A percentile compares a stretch with the other conserved stretches of the same genome.
These are phyloP conservation scores for Drosophila sproati DNA, from an alignment of 1,140 invertebrate species.

Conservation along the genomic window DNA sequence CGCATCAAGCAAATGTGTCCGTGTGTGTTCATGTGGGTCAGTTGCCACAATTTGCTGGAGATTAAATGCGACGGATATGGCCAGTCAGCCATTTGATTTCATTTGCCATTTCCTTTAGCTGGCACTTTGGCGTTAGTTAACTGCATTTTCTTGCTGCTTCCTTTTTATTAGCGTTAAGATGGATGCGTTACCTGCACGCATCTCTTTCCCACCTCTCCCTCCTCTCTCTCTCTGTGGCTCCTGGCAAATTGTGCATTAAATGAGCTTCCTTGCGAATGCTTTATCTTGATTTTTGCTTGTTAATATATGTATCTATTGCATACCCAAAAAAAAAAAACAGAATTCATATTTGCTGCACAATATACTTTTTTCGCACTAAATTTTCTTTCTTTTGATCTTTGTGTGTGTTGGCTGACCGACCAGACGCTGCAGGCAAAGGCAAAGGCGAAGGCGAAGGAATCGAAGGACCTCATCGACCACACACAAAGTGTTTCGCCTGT, in stretches of 20 bases:
- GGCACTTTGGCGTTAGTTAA: slow-evolving; percentile 1
- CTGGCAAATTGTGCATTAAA: slow-evolving; percentile 68
- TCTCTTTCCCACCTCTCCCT: neutral
- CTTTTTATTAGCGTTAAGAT: slow-evolving; percentile 6
- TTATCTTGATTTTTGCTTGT: slow-evolving; percentile 14
- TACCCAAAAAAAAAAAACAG: slow-evolving; percentile 9
- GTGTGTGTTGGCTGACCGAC: neutral
- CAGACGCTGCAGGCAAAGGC: neutral
- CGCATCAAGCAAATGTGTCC: neutral
- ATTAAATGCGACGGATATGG: slow-evolving; percentile 36
- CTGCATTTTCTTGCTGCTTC: neutral
- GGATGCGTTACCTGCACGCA: slow-evolving; percentile 30
- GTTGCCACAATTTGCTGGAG: slow-evolving; percentile 32
- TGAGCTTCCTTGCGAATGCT: slow-evolving; percentile 61
- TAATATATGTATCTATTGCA: slow-evolving; percentile 4
- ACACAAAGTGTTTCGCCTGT: slow-evolving; percentile 6
- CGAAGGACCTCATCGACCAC: neutral
- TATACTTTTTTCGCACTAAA: slow-evolving; percentile 1
- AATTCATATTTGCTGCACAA: slow-evolving; percentile 26
- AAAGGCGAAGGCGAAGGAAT: neutral
- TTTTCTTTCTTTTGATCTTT: neutral
- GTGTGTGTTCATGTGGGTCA: slow-evolving; percentile 12
- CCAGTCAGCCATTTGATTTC: slow-evolving; percentile 52
- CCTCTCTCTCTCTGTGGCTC: neutral
- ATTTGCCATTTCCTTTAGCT: slow-evolving; percentile 43